Evolutionary conservation across 2,888 invertebrate species (phyloP).

Genomic region (Lasioglossum vierecki): DNA sequence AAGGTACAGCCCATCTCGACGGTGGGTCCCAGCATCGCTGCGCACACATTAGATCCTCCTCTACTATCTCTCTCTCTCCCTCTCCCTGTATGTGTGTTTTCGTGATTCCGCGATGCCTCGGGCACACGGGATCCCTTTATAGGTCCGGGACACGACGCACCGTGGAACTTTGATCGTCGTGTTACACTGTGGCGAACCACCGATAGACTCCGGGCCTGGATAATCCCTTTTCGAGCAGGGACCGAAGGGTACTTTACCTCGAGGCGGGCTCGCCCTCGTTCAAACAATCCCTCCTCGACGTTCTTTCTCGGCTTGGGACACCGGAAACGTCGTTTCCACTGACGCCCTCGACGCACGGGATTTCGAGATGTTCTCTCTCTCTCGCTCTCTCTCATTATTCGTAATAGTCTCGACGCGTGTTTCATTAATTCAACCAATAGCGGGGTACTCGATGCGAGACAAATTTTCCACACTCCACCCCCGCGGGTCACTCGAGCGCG

Average conservation of each 20-base stretch:
- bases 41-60: conserved; percentile 18
- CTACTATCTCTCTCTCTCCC: neutral
- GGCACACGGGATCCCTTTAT: conserved; percentile 61
- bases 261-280: conserved; percentile 54
- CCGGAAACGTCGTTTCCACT: conserved; percentile 8
- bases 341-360: neutral
- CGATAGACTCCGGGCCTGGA: conserved; percentile 65
- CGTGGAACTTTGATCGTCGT: conserved; percentile 70
- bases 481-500: neutral
- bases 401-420: conserved; percentile 36
- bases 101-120: conserved; percentile 63
- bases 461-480: neutral
- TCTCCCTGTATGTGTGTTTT: conserved; percentile 32
- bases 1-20: conserved; percentile 57
- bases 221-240: conserved; percentile 71
- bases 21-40: conserved; percentile 23
- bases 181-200: conserved; percentile 68
- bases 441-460: conserved; percentile 4
- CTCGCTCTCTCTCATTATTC: conserved; percentile 23
- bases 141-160: conserved; percentile 57
- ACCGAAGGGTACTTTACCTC: conserved; percentile 68
- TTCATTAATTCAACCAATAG: conserved; percentile 7
- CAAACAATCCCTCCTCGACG: conserved; percentile 55
- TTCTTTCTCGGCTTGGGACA: conserved; percentile 60
- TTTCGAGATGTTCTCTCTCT: conserved; percentile 10